Percentiles rank a stretch among this genome's conserved stretches.
Conservation (phyloP, 2,888 invertebrate species). For the Dolomedes plantarius region DNA sequence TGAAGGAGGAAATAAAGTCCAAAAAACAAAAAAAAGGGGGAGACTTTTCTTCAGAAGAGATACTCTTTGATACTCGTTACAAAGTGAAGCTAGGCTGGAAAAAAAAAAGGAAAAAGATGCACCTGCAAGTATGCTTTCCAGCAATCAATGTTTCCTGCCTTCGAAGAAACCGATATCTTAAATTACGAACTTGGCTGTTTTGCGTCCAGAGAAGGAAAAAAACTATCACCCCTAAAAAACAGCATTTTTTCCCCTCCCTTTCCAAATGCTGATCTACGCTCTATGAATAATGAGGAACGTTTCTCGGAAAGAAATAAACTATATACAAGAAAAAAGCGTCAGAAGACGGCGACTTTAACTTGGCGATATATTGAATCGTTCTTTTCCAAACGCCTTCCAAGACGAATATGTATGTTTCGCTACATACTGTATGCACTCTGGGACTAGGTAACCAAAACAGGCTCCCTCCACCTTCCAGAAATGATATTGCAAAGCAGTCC, state of each 20-base stretch:
- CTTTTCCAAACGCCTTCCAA: conserved; percentile 24
- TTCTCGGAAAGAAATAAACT: conserved; percentile 37
- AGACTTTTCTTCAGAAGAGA: conserved; percentile 24
- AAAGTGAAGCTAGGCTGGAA: conserved; percentile 50
- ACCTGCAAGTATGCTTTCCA: conserved; percentile 30
- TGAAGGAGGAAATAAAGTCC: conserved; percentile 48
- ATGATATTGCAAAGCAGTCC: conserved; percentile 55
- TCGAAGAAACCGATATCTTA: conserved; percentile 69
- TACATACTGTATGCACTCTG: conserved; percentile 9
- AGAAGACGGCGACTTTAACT: conserved; percentile 33
- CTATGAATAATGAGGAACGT: conserved; percentile 60
- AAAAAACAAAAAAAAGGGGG: conserved; percentile 23
- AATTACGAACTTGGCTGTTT: conserved; percentile 62
- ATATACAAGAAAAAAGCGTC: conserved; percentile 9
- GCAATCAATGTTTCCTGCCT: conserved; percentile 64
- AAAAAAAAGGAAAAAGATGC: conserved; percentile 36
- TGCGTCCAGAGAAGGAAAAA: not conserved
- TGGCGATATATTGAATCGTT: conserved; percentile 57
- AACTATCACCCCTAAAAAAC: too few species aligned
- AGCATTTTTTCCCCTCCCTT: too few species aligned
- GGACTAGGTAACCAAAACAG: conserved; percentile 55
- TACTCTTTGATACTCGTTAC: conserved; percentile 66
- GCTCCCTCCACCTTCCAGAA: conserved; percentile 38
- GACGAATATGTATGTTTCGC: conserved; percentile 49
- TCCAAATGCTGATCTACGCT: conserved; percentile 45